Base-by-base conservation (phyloP, 2,888 invertebrate genomes). In the Noctuana brunneofusca region DNA sequence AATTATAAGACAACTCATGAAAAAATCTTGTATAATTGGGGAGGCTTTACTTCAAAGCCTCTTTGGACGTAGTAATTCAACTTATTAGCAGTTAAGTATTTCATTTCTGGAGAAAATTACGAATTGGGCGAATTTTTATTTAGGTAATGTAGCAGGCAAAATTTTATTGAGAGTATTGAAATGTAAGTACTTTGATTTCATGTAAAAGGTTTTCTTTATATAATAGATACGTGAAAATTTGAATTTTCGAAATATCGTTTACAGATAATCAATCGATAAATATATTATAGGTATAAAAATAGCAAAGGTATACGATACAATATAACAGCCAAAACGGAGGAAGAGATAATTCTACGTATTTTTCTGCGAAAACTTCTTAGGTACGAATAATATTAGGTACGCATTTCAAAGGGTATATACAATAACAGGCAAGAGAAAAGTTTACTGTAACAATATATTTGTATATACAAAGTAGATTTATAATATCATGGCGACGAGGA, bases 401-500 rank as follows among this genome's bases (percentile, higher is more conserved):
- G 5, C 0, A 14, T 20, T 46, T 2, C 0, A 46, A 46, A 12
- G 18, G 5, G 1, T 46, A 20, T 20, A 46, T 3, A 5, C 8
- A 59, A 59, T 20, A 16, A 81, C 79, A 80, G 71, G n/a, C 68
- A 63, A 35, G 64, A 64, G 68, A 78, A 83, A 84, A 82, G 76
- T 76, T 84, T 84, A 86, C 77, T 72, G 81, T 89, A 89, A 88
- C 87, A 89, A 89, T 73, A 71, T 73, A 73, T 89, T 80, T 71
- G 71, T 88, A 88, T 88, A 81, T 89, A 90, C 87, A 91, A 86
- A 82, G 76, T 80, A 82, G 80, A 72, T 79, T 84, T 85, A 88
- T 80, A 86, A 83, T 82, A 84, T 75, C 76, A 81, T 75, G 76
- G 81, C 75, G 74, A 84, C 71, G 58, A 80, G 74, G 65, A 80